Evolutionary conservation across 2,113 vertebrate species (phyloP), one percentile per base, ranked within the genome.

Genomic region (Cercopithecus mona): DNA sequence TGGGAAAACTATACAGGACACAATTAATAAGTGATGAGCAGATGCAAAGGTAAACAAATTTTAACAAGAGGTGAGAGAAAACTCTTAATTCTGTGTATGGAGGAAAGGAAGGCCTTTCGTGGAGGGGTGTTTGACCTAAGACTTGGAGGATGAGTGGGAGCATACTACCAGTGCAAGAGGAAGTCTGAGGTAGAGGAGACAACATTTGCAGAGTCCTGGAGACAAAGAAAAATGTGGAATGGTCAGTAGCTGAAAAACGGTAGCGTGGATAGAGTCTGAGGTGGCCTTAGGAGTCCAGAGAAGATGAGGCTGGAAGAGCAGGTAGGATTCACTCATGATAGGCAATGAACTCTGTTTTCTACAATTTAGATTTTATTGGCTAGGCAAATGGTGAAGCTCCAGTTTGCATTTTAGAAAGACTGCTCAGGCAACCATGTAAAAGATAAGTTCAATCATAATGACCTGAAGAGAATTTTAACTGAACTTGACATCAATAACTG

Each of bases 331-430:
- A n/a, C 66, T 94, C 61, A 2, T 82, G 79, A 89, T 4, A 90
- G 88, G 27, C 30, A 89, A 13, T 82, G 79, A 85, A 70, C 6
- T 10, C 73, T 25, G 13, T 87, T 78, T 32, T 90, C 66, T 48
- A 86, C 78, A 82, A 64, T 86, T 94, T 48, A 92, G 11, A 82
- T 87, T 78, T 94, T 68, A 66, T 86, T 7, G 52, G 85, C 38
- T 17, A 45, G 35, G 8, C n/a, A 55, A 82, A 82, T 57, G 78
- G 72, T 27, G 3, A 89, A 78, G 25, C 27, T 91, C 59, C 50
- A 73, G 12, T 66, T 30, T 61, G 16, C 59, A 52, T 83, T 97
- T 79, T 84, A 93, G 70, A 91, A 82, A 95, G 52, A 43, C 59
- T 68, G 35, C 52, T 66, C 16, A 35, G 88, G 48, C 66, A 83